Evolutionary conservation across 2,113 vertebrate genomes (phyloP).

Genomic region (Vicugna pacos): DNA sequence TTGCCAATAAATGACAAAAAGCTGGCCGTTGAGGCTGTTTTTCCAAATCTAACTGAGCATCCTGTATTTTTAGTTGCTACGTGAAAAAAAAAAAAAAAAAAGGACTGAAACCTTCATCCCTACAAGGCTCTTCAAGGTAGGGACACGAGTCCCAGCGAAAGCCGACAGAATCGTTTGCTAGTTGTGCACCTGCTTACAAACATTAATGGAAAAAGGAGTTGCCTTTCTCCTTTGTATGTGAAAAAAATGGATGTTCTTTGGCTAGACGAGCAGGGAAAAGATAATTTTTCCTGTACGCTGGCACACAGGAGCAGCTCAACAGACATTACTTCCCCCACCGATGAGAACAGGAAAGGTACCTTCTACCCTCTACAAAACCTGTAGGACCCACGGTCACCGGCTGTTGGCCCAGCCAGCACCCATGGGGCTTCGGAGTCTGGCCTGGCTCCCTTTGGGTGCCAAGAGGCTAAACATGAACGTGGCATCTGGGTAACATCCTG

Average conservation of each 20-base stretch:
- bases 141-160: not conserved
- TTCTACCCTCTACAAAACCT: not conserved
- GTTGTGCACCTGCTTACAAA: not conserved
- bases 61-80: not conserved
- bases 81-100: not conserved
- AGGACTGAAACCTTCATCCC: not conserved
- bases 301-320: not conserved
- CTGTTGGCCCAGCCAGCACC: not conserved
- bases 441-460: too few relatives aligned
- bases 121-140: not conserved
- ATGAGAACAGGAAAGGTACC: not conserved
- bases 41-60: not conserved
- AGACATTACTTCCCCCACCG: not conserved
- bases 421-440: not conserved
- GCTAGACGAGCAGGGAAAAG: not conserved
- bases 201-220: not conserved
- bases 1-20: not conserved
- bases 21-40: not conserved
- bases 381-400: rapidly evolving
- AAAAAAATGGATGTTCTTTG: not conserved
- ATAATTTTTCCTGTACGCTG: not conserved
- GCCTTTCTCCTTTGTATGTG: not conserved
- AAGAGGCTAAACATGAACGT: not conserved
- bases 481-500: not conserved
- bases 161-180: not conserved